A percentile compares a stretch with the other conserved stretches of the same genome.
Evolutionary conservation across 1,140 invertebrate species (phyloP).

Genomic region (Bombus huntii): DNA sequence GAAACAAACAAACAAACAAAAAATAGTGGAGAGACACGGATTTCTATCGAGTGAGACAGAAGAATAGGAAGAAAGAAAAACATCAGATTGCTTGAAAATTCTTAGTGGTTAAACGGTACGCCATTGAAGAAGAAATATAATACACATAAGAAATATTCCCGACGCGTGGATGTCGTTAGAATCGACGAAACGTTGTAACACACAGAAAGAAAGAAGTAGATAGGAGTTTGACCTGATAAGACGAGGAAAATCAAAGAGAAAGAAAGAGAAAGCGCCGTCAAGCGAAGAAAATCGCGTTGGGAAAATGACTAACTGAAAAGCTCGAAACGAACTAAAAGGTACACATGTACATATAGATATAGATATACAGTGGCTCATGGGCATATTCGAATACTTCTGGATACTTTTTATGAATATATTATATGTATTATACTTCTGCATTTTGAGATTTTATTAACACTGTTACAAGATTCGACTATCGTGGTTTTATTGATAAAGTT

Average conservation of each 20-base stretch:
- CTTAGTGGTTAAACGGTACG: not conserved
- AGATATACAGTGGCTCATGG: not conserved
- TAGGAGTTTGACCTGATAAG: not conserved
- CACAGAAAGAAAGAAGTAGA: constrained; percentile 2
- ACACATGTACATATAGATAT: not conserved
- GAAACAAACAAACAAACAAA: not conserved
- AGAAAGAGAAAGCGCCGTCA: not conserved
- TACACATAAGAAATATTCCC: not conserved
- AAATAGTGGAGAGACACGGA: not conserved
- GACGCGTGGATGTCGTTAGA: not conserved
- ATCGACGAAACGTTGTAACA: not conserved
- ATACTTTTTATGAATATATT: not conserved
- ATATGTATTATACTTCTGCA: not conserved
- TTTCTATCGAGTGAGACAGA: not conserved
- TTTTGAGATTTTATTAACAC: not conserved
- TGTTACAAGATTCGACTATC: not conserved
- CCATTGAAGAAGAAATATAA: not conserved
- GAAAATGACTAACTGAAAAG: constrained; percentile 42
- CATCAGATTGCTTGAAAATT: not conserved
- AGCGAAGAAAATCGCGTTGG: not conserved
- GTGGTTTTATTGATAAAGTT: not conserved
- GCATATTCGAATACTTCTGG: not conserved
- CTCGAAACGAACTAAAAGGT: not conserved
- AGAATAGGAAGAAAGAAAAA: not conserved
- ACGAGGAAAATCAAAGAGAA: not conserved